Evolutionary conservation across 2,113 vertebrate species (phyloP), one percentile per base, ranked within the genome.

Genomic region (Onychostruthus taczanowskii): DNA sequence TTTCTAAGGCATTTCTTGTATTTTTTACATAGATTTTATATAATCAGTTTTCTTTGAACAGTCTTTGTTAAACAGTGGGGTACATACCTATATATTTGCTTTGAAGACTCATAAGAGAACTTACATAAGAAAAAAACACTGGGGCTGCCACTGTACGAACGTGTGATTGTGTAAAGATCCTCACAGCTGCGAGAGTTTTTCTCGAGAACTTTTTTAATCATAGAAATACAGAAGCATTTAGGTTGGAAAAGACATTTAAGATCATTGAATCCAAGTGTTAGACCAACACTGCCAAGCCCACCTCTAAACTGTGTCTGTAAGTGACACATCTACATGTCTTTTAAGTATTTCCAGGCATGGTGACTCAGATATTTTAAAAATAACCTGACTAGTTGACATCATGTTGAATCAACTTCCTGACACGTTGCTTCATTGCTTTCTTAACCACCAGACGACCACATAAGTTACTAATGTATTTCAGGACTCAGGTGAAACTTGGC

Each of bases 321-420:
- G 5, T 22, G n/a, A 15, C 12, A 37, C 0, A 1, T 23, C 19
- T 52, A 24, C 11, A 8, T 2, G 0, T 64, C 22, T 69, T 81
- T 66, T 33, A 43, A 86, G 62, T 56, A 61, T n/a, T 31, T 74
- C 5, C 22, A 30, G 21, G 14, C 5, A 33, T 30, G 11, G 1
- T 56, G 21, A 50, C 20, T 77, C 49, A 50, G 31, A 26, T 49
- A 31, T 30, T 76, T 82, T 30, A 67, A 33, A 92, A 86, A 83
- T 49, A 92, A 26, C 28, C 9, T 67, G n/a, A 69, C 18, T 2
- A 3, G 22, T 69, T 58, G 21, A 58, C 21, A 10, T 58, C 55
- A 58, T n/a, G 9, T 58, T n/a, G 33, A 58, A 58, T 9, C 21
- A n/a, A 22, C 33, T 69, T 49, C 22, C 30, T n/a, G 55, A 53